Conservation (phyloP, 2,888 invertebrate genomes). For the Malthinus flaveolus region DNA sequence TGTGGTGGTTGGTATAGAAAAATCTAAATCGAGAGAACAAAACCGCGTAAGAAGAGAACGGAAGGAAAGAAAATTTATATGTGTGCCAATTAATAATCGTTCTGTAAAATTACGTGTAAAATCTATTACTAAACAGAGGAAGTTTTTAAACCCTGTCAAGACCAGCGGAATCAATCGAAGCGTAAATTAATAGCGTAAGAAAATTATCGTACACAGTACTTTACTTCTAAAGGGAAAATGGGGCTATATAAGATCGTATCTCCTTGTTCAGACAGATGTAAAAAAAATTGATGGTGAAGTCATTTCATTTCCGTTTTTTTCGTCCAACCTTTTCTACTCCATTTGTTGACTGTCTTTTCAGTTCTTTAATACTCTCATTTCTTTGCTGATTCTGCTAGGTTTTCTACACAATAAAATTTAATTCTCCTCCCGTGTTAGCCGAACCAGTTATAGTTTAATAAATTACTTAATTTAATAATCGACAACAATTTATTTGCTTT, state of each 20-base stretch:
- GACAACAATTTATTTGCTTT: background rate
- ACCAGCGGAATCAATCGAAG: conserved; percentile 20
- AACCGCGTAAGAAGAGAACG: too few species aligned
- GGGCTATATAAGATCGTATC: conserved; percentile 26
- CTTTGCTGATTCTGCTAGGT: conserved; percentile 38
- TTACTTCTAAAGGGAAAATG: conserved; percentile 21
- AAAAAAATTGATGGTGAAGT: conserved; percentile 33
- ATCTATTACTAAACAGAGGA: background rate
- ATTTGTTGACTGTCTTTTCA: conserved; percentile 37
- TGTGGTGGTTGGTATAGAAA: too few species aligned
- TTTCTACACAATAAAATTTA: conserved; percentile 44
- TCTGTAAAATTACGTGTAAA: conserved; percentile 1
- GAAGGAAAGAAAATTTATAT: too few species aligned
- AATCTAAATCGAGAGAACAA: too few species aligned
- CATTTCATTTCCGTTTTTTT: conserved; percentile 38
- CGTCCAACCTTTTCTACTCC: conserved; percentile 35
- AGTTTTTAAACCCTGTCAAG: conserved; percentile 14
- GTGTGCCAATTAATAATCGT: too few species aligned
- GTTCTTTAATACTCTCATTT: conserved; percentile 34
- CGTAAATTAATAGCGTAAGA: conserved; percentile 19
- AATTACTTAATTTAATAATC: conserved; percentile 36
- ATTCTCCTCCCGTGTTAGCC: conserved; percentile 39
- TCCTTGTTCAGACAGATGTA: conserved; percentile 30
- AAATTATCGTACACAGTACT: conserved; percentile 25
- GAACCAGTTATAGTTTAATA: conserved; percentile 27